Evolutionary conservation across 2,113 vertebrate species (phyloP).

Genomic region (Catharus fuscescens): DNA sequence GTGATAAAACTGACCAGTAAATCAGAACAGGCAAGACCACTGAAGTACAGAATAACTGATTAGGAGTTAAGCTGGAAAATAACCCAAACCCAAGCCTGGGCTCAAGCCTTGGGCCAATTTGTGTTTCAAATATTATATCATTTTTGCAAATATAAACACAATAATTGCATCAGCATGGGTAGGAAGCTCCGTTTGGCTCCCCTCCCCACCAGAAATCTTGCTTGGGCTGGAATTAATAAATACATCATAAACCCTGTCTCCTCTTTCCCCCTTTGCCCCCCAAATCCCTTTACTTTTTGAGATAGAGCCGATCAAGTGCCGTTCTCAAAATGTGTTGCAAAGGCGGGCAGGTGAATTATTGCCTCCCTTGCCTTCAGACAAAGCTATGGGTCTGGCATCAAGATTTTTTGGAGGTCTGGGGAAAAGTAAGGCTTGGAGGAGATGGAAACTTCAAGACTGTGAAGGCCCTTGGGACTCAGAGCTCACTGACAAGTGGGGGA

Average conservation of each 20-base stretch:
- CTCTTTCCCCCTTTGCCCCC: neutral
- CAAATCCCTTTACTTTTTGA: neutral
- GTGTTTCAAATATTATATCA: neutral
- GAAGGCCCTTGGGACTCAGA: neutral
- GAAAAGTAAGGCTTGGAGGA: neutral
- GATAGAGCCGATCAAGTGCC: neutral
- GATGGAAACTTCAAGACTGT: neutral
- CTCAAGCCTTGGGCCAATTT: neutral
- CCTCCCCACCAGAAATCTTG: neutral
- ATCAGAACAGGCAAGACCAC: neutral
- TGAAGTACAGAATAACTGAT: neutral
- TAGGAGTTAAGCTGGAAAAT: neutral
- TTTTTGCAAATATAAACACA: conserved; percentile 29
- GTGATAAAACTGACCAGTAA: conserved; percentile 19
- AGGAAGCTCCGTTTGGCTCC: neutral
- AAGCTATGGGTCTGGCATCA: neutral
- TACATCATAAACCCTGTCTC: neutral
- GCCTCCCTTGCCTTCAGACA: neutral
- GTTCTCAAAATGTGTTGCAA: neutral
- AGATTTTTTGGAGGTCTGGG: neutral
- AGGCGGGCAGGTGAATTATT: neutral
- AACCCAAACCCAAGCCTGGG: neutral
- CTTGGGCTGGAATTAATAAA: conserved; percentile 30
- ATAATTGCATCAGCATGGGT: conserved; percentile 4
- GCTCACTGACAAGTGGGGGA: neutral